Percentiles rank a stretch among this genome's conserved stretches.
phyloP scores from a whole-genome alignment of 2,113 vertebrate species.

The Ranitomeya imitator region DNA sequence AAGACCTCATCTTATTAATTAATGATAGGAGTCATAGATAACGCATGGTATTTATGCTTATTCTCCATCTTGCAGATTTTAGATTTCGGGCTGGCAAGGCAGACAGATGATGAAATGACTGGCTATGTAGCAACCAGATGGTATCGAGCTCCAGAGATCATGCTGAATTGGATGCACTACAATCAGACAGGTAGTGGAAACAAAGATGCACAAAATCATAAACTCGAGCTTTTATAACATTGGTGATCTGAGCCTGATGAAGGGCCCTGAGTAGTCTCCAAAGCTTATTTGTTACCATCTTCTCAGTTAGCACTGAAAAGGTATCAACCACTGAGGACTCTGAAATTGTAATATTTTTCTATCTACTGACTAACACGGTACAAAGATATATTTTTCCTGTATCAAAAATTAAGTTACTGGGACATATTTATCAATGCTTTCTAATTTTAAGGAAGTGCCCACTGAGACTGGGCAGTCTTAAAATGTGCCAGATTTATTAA shows the following conservation, averaged over 20 bases:
- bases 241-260: neutral
- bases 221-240: neutral
- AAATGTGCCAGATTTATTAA: too few species aligned
- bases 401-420: too few species aligned
- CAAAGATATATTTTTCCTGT: too few species aligned
- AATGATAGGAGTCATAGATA: neutral
- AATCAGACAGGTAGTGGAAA: conserved; percentile 87
- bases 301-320: too few species aligned
- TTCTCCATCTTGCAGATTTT: conserved; percentile 80
- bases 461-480: too few species aligned
- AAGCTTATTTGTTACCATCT: too few species aligned
- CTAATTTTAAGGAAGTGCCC: too few species aligned
- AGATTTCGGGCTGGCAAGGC: conserved; percentile 93
- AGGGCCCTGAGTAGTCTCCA: too few species aligned
- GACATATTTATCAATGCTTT: too few species aligned
- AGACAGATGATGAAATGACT: conserved; percentile 97
- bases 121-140: conserved; percentile 96
- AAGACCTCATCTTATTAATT: neutral
- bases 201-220: neutral
- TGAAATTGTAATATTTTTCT: too few species aligned
- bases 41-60: neutral
- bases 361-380: too few species aligned
- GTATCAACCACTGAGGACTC: too few species aligned
- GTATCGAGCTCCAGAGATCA: conserved; percentile 97
- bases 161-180: conserved; percentile 99